Evolutionary conservation across 2,113 vertebrate species (phyloP).

Genomic region (Abramis brama): DNA sequence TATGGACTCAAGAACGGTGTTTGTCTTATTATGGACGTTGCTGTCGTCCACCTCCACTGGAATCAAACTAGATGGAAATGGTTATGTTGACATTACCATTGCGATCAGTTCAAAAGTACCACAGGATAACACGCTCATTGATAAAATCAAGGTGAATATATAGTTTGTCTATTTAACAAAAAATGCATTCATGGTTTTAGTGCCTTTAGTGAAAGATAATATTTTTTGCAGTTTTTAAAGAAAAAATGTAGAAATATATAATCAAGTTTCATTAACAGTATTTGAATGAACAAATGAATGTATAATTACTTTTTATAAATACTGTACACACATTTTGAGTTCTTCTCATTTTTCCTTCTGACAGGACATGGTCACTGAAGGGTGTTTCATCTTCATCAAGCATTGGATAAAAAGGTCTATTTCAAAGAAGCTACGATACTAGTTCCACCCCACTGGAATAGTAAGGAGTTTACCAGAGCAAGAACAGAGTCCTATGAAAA

Average conservation of each 20-base stretch:
- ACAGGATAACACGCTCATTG: constrained; percentile 31
- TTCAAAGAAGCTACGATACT: constrained; percentile 73
- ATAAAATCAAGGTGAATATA: constrained; percentile 41
- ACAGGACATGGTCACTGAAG: constrained; percentile 73
- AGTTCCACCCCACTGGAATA: constrained; percentile 69
- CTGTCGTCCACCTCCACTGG: not conserved
- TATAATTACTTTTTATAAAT: no score
- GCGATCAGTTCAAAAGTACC: constrained; percentile 48
- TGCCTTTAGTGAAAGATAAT: not conserved
- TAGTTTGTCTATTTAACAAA: not conserved
- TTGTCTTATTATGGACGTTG: not conserved
- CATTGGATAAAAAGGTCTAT: constrained; percentile 71
- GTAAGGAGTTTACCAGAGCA: constrained; percentile 56
- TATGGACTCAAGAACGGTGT: not conserved
- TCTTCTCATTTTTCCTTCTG: not conserved
- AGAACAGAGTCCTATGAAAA: constrained; percentile 68
- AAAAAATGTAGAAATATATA: no score
- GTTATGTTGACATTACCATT: constrained; percentile 48
- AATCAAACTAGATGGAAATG: constrained; percentile 54
- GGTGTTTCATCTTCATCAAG: constrained; percentile 71
- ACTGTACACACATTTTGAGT: no score
- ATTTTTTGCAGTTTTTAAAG: not conserved
- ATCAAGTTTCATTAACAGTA: no score
- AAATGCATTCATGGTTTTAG: not conserved
- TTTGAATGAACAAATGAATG: no score